phyloP scores from a whole-genome alignment of 2,113 vertebrate species.

The Blennius ocellaris region DNA sequence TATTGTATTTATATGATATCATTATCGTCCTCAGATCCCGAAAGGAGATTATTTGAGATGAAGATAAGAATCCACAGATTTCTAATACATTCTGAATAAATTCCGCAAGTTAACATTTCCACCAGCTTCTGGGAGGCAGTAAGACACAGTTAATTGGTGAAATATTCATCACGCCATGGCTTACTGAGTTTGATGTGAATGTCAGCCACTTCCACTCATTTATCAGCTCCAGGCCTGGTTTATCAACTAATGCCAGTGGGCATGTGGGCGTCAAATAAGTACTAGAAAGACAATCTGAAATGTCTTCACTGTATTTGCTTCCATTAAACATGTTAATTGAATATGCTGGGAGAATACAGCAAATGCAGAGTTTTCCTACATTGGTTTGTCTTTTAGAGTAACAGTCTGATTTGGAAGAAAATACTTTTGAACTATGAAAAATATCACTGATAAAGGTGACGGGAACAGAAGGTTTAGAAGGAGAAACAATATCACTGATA shows the following conservation, averaged over 20 bases:
- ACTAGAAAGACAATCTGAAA: not conserved
- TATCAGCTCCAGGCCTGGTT: conserved; percentile 27
- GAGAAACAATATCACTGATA: no score
- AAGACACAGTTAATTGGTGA: conserved; percentile 25
- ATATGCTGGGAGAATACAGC: not conserved
- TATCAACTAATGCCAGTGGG: conserved; percentile 15
- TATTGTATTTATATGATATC: not conserved
- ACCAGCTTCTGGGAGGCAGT: conserved; percentile 28
- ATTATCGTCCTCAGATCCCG: not conserved
- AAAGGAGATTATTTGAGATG: not conserved
- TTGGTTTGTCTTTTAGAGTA: no score
- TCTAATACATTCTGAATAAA: not conserved
- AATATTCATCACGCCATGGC: conserved; percentile 14
- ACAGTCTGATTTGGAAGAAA: no score
- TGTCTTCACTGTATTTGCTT: conserved; percentile 9
- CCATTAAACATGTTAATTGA: not conserved
- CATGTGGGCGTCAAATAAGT: conserved; percentile 8
- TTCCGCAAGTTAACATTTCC: conserved; percentile 24
- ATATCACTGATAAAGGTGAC: no score
- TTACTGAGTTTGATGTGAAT: conserved; percentile 11
- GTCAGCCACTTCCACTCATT: conserved; percentile 22
- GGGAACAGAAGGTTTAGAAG: no score
- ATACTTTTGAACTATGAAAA: no score
- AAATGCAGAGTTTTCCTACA: no score
- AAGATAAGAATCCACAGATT: not conserved